Conservation (phyloP, 2,797 vertebrate species). For the Manis crassicaudata region DNA sequence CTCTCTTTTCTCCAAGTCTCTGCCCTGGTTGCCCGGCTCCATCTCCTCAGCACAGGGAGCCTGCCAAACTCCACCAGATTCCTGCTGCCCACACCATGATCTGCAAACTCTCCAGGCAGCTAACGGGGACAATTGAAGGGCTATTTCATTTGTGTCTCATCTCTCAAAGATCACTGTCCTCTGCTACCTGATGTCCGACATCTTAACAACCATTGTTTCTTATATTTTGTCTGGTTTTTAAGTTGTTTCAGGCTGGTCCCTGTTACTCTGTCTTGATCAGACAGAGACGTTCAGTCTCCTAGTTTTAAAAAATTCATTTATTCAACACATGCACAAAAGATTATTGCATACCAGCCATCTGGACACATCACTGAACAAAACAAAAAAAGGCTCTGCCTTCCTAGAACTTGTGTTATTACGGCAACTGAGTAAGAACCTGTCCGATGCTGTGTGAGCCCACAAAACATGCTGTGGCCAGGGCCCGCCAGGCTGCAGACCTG, state of each 20-base stretch:
- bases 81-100: not conserved
- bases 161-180: not conserved
- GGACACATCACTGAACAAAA: not conserved
- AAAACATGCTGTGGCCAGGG: fast-evolving
- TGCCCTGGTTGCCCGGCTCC: not conserved
- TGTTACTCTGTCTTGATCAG: not conserved
- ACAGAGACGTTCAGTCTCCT: not conserved
- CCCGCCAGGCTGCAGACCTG: not conserved
- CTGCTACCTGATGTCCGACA: not conserved
- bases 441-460: not conserved
- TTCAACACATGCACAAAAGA: not conserved
- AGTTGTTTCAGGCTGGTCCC: not conserved
- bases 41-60: not conserved
- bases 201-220: not conserved
- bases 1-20: not conserved
- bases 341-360: not conserved
- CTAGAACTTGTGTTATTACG: not conserved
- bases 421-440: not conserved
- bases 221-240: not conserved
- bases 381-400: not conserved
- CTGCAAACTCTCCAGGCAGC: not conserved
- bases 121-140: too few relatives aligned
- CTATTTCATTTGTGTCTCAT: not conserved
- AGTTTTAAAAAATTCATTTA: not conserved
- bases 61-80: not conserved